Evolutionary conservation across 2,113 vertebrate genomes (phyloP).

Genomic region (Microcebus jonahi): DNA sequence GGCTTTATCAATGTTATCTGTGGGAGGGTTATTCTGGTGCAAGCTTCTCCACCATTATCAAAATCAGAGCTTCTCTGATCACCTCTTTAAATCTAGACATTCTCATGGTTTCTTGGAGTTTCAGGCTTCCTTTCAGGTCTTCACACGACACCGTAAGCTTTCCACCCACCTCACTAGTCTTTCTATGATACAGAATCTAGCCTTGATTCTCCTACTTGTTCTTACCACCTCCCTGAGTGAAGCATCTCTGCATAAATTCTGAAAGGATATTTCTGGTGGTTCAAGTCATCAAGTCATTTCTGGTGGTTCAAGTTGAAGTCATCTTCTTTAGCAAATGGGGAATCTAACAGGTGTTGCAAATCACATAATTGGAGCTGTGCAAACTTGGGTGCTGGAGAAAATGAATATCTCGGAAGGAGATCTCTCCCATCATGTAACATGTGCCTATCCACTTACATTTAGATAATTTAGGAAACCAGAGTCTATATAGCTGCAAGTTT

Average conservation of each 20-base stretch:
- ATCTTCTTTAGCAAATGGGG: constrained; percentile 39
- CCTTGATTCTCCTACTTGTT: constrained; percentile 78
- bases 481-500: neutral
- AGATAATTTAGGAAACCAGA: neutral
- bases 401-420: constrained; percentile 46
- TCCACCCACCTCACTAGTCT: constrained; percentile 76
- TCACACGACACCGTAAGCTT: constrained; percentile 76
- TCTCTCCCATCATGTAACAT: neutral
- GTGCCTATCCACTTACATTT: neutral
- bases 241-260: constrained; percentile 78
- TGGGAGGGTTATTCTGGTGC: too few relatives aligned
- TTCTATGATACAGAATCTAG: constrained; percentile 77
- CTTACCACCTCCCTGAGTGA: constrained; percentile 72
- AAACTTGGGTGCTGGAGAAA: constrained; percentile 18
- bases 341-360: constrained; percentile 25
- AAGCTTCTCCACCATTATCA: neutral
- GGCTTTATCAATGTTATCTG: neutral
- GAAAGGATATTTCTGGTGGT: constrained; percentile 62
- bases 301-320: constrained; percentile 60
- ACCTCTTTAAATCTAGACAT: neutral
- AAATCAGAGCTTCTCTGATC: neutral
- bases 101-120: constrained; percentile 18
- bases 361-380: neutral
- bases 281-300: constrained; percentile 50
- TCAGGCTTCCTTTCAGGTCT: constrained; percentile 70